Evolutionary conservation across 2,888 invertebrate species (phyloP).

Genomic region (Dichetophora obliterata): DNA sequence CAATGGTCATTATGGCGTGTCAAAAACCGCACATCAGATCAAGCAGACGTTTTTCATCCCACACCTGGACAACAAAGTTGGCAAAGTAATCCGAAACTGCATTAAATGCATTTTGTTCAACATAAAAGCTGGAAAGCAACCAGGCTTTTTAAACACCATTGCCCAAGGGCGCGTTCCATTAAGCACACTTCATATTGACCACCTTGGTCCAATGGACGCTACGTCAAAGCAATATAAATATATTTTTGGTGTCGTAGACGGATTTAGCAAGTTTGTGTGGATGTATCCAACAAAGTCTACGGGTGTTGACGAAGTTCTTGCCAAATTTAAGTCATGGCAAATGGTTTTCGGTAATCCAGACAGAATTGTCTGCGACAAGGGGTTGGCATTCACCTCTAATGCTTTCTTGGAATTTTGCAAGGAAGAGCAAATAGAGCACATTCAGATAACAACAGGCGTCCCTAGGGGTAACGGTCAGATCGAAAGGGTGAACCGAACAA

Average conservation of each 20-base stretch:
- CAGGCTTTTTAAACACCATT: slow-evolving; percentile 58
- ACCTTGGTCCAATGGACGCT: slow-evolving; percentile 37
- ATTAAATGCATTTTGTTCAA: slow-evolving; percentile 40
- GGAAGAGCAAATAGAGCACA: slow-evolving; percentile 8
- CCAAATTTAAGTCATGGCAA: slow-evolving; percentile 2
- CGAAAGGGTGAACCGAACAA: neutral
- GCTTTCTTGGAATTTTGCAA: slow-evolving; percentile 20
- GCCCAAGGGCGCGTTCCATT: slow-evolving; percentile 55
- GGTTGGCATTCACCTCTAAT: slow-evolving; percentile 24
- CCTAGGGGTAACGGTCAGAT: slow-evolving; percentile 26
- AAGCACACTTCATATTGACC: slow-evolving; percentile 39
- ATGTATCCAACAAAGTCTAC: slow-evolving; percentile 26
- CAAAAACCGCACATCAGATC: neutral
- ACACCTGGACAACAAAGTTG: slow-evolving; percentile 9
- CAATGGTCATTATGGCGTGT: neutral
- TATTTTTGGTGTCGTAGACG: slow-evolving; percentile 33
- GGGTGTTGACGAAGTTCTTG: slow-evolving; percentile 15
- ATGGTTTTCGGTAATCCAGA: slow-evolving; percentile 27
- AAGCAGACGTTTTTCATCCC: neutral
- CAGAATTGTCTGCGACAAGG: slow-evolving; percentile 37
- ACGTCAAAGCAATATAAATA: slow-evolving; percentile 23
- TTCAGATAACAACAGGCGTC: slow-evolving; percentile 25
- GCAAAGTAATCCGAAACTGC: slow-evolving; percentile 15
- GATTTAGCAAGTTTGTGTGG: slow-evolving; percentile 41
- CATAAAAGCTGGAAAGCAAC: slow-evolving; percentile 56